These are phyloP conservation scores for Thoracochromis brauschi DNA, from an alignment of 2,113 vertebrate genomes.

Conservation along the genomic window DNA sequence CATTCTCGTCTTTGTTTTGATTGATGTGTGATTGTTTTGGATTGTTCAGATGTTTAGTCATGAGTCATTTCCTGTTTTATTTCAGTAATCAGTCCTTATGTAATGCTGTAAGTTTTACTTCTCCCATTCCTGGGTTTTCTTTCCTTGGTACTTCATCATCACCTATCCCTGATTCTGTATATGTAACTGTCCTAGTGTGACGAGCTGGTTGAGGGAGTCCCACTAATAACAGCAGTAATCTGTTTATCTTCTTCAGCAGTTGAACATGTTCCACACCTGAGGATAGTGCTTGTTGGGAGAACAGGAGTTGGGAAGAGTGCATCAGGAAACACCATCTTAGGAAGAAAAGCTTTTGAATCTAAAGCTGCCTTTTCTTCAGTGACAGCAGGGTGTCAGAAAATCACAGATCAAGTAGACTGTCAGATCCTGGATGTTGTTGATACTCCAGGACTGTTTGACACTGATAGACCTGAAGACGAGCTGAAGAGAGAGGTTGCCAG, in stretches of 20 bases:
- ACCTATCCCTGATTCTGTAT: not conserved
- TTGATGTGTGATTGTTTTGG: accelerated
- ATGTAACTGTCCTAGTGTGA: not conserved
- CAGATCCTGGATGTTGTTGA: not conserved
- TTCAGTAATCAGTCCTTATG: not conserved
- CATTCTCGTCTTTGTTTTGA: not conserved
- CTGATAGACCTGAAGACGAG: accelerated
- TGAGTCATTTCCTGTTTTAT: not conserved
- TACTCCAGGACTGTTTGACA: not conserved
- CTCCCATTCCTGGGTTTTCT: not conserved
- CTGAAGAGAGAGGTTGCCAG: not conserved
- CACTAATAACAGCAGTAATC: not conserved
- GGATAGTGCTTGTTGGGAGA: not conserved
- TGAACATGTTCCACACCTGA: not conserved
- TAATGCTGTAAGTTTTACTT: not conserved
- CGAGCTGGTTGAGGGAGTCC: not conserved
- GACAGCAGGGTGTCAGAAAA: not conserved
- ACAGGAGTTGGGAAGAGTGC: not conserved
- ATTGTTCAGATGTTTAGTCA: not conserved
- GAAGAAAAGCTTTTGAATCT: not conserved
- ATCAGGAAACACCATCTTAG: not conserved
- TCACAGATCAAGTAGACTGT: not conserved
- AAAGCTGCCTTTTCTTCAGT: not conserved
- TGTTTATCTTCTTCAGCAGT: not conserved
- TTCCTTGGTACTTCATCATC: not conserved